Conservation (phyloP, 2,113 vertebrate genomes). For the cattle (Bos taurus) region ARS-UCD2.0 NC_037357.1:119346001-119346500, state of each 20-base stretch:
- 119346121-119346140: neutral
- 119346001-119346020: neutral
- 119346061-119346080: neutral
- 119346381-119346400: conserved; percentile 25
- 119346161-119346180: neutral
- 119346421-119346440: conserved; percentile 11
- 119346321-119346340: neutral
- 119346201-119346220: neutral
- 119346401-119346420: neutral
- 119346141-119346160: neutral
- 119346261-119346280: conserved; percentile 34
- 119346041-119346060: neutral
- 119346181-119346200: neutral
- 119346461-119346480: neutral
- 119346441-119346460: neutral
- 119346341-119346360: conserved; percentile 2
- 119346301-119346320: neutral
- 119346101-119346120: neutral
- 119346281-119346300: neutral
- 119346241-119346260: neutral
- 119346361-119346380: neutral
- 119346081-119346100: conserved; percentile 25
- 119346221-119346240: neutral
- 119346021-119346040: neutral
- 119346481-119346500: neutral